These are phyloP conservation scores for Nematostella vectensis DNA, from an alignment of 92 coral and sea anemone genomes.

Conservation along the genomic window DNA sequence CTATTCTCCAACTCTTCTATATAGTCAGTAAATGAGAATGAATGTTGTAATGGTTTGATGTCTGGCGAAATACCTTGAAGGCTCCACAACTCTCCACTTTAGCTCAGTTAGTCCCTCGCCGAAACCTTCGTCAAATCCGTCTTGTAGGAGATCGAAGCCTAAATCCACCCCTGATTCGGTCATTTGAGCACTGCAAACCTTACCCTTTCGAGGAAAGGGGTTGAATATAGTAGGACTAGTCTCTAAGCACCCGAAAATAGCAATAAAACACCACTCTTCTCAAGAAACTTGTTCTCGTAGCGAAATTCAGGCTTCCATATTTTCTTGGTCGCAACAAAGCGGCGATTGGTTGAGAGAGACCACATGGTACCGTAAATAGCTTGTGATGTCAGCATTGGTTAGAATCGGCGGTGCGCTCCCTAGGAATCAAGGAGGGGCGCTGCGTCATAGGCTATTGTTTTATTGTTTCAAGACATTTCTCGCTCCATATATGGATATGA, in stretches of 20 bases:
- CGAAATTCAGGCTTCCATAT: slow-evolving; percentile 44
- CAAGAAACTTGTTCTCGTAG: not conserved
- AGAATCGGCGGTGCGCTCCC: too few species aligned
- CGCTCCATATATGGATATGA: too few species aligned
- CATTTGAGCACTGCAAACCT: slow-evolving; percentile 77
- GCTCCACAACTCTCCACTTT: slow-evolving; percentile 68
- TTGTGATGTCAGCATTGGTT: slow-evolving; percentile 49
- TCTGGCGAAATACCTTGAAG: too few species aligned
- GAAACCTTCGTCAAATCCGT: slow-evolving; percentile 54
- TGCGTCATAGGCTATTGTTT: too few species aligned
- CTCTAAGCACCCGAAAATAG: slow-evolving; percentile 8
- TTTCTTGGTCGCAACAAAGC: slow-evolving; percentile 5
- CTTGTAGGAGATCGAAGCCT: slow-evolving; percentile 87
- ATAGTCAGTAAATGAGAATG: too few species aligned
- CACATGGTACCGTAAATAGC: slow-evolving; percentile 73
- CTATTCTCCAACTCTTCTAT: too few species aligned
- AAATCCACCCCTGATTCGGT: slow-evolving; percentile 99
- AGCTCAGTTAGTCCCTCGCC: slow-evolving; percentile 53
- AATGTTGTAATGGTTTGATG: too few species aligned
- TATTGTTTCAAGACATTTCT: too few species aligned
- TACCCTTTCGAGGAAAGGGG: slow-evolving; percentile 24
- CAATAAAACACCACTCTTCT: not conserved
- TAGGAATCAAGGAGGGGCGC: too few species aligned
- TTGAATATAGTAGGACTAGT: slow-evolving; percentile 1
- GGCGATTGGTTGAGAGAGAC: slow-evolving; percentile 44